Evolutionary conservation across 2,113 vertebrate species (phyloP), one percentile per base, ranked within the genome.

Genomic region (Prochilodus magdalenae): DNA sequence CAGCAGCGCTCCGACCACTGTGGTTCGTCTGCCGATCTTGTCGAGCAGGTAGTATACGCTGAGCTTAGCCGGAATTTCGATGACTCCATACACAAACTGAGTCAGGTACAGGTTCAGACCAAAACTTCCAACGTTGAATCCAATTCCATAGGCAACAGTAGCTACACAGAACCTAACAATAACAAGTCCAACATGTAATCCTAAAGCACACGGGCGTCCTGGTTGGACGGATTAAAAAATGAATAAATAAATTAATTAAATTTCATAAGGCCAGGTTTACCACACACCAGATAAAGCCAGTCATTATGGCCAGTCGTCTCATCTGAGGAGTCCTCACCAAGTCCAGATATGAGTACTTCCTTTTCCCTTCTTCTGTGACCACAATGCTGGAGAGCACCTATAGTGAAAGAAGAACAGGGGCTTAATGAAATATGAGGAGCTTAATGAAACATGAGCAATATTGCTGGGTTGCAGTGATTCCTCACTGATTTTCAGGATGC

Each of bases 21-120:
- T 90, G 18, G 0, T 1, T 16, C 89, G 74, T 40, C 94, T 88
- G 71, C 94, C 94, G 1, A 93, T 86, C 73, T 73, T 90, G 75
- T 93, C 90, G 84, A 93, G 86, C 8, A 92, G 62, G 72, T 77
- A 90, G 77, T 91, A 94, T 49, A 89, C 59, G 0, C 15, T 0
- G 0, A 89, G 0, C 90, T 94, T 94, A 60, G 90, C 86, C 11
- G 94, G 94, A n/a, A 94, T 0, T 77, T 94, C 94, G 77, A 93
- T 86, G 5, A 79, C 2, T 26, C 73, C 88, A 15, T 93, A 94
- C 5, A 79, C 83, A 55, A 93, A 91, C 30, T 94, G 94, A 69
- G 93, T 94, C 6, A 94, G 84, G 79, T 93, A 92, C 14, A 94
- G 86, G n/a, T 89, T 91, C 57, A 94, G 79, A 27, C 93, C 91